Base-by-base conservation (phyloP, 2,797 vertebrate species). In the Crocodylus rhombifer region DNA sequence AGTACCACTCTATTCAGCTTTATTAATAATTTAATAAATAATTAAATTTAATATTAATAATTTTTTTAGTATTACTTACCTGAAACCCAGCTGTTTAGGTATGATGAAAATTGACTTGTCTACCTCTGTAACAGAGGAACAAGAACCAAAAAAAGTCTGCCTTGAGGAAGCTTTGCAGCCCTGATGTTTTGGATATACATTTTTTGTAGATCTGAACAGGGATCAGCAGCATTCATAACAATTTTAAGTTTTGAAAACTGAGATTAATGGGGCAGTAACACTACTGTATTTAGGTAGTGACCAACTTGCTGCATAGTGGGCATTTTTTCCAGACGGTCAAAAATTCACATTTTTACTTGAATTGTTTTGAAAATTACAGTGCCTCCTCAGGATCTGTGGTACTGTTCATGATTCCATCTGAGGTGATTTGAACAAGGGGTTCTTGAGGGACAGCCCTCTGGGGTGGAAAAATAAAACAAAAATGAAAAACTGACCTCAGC, bases 321-420 rank as follows among this genome's bases (percentile, higher is more conserved):
- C 93, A 76, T 62, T 95, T 93, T 87, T 91, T 92, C 91, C 83
- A 91, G 90, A 84, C 87, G 79, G 82, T 93, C 77, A 93, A 83
- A 94, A 96, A 95, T 94, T 81, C 69, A 65, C 65, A 8, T 85
- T 62, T 81, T 85, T 93, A 65, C 86, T 71, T 55, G 51, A 62
- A 83, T 94, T 95, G 87, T 88, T 77, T 95, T 84, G 51, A 30
- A 67, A 89, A 2, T 77, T 75, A 20, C 89, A 86, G 75, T 58
- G 60, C 64, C n/a, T 20, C n/a, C 17, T 67, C n/a, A 17, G 64
- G 64, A 65, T 64, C 63, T n/a, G 28, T n/a, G 63, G 25, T 63
- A 28, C 23, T 20, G 23, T 28, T 63, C 23, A 26, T 63, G 25
- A 26, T 63, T 12, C 26, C 25, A 63, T 11, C 28, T 63, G 62